These are phyloP conservation scores for Bagarius yarrelli DNA, from an alignment of 2,113 vertebrate species.

Conservation along the genomic window DNA sequence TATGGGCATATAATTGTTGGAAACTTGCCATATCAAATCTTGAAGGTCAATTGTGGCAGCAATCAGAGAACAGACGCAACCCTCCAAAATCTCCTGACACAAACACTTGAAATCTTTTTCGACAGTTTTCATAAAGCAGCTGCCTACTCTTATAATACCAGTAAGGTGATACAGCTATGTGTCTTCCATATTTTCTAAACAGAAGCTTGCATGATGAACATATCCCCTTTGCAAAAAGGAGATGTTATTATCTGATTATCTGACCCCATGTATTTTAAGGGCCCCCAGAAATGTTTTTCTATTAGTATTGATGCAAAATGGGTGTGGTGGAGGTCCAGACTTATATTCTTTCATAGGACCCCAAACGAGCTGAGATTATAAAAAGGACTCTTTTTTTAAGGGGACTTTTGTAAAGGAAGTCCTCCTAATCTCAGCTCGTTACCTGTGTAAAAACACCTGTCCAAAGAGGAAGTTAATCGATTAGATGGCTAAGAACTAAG, in stretches of 20 bases:
- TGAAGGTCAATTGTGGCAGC: conserved; percentile 32
- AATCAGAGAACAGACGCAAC: conserved; percentile 20
- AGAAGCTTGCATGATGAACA: neutral
- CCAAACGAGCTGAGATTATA: too few species aligned
- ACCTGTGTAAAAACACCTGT: too few species aligned
- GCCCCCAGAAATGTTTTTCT: too few species aligned
- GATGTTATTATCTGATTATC: neutral
- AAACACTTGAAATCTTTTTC: conserved; percentile 32
- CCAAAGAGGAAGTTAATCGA: too few species aligned
- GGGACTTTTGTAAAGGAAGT: too few species aligned
- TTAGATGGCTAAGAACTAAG: too few species aligned
- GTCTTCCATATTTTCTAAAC: neutral
- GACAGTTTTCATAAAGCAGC: neutral
- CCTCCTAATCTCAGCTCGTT: too few species aligned
- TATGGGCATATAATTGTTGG: neutral
- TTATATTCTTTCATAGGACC: too few species aligned
- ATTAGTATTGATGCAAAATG: too few species aligned
- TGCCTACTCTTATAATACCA: neutral
- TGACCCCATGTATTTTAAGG: too few species aligned
- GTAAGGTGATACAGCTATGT: neutral
- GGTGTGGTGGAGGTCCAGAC: too few species aligned
- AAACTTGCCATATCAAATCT: conserved; percentile 40
- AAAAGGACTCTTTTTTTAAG: too few species aligned
- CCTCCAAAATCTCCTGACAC: conserved; percentile 34
- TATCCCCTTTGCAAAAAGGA: neutral